A percentile compares a stretch with the other conserved stretches of the same genome.
phyloP scores from a whole-genome alignment of 2,797 vertebrate genomes.

The Heliangelus exortis region DNA sequence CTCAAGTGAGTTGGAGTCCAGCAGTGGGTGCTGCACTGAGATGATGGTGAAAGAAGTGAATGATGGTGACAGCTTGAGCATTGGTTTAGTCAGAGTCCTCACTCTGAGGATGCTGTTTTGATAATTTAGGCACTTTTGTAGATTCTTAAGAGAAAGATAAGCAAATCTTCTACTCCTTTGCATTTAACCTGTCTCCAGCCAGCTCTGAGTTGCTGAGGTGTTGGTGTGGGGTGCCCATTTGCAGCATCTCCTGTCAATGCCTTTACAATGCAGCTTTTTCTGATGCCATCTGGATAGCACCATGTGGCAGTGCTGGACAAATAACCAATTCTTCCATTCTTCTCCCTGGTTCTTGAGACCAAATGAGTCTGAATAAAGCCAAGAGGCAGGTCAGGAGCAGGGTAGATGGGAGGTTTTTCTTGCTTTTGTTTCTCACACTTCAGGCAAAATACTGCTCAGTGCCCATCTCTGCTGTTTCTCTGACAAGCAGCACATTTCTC shows the following conservation, averaged over 20 bases:
- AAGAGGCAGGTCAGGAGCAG: not conserved
- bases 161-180: not conserved
- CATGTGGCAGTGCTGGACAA: not conserved
- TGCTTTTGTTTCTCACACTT: not conserved
- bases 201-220: not conserved
- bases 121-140: not conserved
- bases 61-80: not conserved
- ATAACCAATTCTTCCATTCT: not conserved
- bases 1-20: conserved; percentile 84
- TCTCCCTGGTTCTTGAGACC: not conserved
- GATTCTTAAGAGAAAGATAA: not conserved
- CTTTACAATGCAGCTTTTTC: not conserved
- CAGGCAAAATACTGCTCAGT: not conserved
- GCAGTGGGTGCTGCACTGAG: not conserved
- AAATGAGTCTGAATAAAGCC: not conserved
- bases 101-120: not conserved
- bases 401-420: not conserved
- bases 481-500: not conserved
- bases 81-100: not conserved
- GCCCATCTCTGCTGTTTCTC: not conserved
- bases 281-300: not conserved
- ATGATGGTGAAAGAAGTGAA: not conserved
- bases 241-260: not conserved
- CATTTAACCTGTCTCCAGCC: not conserved
- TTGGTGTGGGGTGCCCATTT: not conserved